A percentile compares a stretch with the other conserved stretches of the same genome.
Evolutionary conservation across 2,888 invertebrate species (phyloP).

Genomic region (Trissolcus brochymenae): DNA sequence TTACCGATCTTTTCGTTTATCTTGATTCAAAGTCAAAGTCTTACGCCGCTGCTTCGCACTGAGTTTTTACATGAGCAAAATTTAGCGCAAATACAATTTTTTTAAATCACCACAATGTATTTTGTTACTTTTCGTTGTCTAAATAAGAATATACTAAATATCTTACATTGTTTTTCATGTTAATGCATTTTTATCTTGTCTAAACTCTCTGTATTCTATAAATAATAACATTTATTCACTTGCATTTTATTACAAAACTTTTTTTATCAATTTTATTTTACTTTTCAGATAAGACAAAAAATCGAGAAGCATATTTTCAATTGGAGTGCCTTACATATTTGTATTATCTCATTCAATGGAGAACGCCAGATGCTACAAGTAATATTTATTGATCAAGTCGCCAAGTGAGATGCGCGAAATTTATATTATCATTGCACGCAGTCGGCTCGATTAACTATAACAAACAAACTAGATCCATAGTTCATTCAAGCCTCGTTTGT

Average conservation of each 20-base stretch:
- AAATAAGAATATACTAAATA: slow-evolving; percentile 15
- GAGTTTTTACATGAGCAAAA: slow-evolving; percentile 29
- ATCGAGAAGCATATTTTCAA: background rate
- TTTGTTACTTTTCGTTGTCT: slow-evolving; percentile 35
- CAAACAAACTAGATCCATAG: slow-evolving; percentile 36
- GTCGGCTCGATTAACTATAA: slow-evolving; percentile 27
- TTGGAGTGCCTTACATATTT: slow-evolving; percentile 17
- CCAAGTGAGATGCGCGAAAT: slow-evolving; percentile 17
- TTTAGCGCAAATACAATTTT: slow-evolving; percentile 23
- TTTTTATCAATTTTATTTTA: background rate
- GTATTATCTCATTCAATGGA: background rate
- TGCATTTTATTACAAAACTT: too few species aligned
- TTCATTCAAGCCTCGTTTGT: slow-evolving; percentile 52
- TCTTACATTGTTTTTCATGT: background rate
- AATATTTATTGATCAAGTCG: slow-evolving; percentile 12
- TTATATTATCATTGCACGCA: slow-evolving; percentile 22
- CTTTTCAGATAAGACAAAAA: slow-evolving; percentile 1
- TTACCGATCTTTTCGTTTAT: slow-evolving; percentile 19
- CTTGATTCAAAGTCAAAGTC: slow-evolving; percentile 2
- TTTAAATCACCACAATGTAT: slow-evolving; percentile 16
- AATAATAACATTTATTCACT: too few species aligned
- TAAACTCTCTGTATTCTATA: too few species aligned
- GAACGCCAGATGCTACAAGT: too few species aligned
- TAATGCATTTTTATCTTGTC: too few species aligned
- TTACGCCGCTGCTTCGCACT: slow-evolving; percentile 33